phyloP scores from a whole-genome alignment of 2,113 vertebrate species.

The Triplophysa siluroides region DNA sequence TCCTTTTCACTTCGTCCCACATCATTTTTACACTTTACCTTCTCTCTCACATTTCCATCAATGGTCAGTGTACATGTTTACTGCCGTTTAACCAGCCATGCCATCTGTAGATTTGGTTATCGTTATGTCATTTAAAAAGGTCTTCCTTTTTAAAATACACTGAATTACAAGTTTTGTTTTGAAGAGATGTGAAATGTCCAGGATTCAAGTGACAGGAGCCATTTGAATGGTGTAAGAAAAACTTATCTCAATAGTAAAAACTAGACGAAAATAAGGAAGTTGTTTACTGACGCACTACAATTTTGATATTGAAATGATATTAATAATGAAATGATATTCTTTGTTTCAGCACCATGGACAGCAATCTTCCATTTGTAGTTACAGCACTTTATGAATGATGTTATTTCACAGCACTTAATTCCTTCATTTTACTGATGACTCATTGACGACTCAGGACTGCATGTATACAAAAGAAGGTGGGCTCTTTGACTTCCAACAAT shows the following conservation, averaged over 20 bases:
- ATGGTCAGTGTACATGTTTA: background rate
- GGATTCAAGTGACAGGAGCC: background rate
- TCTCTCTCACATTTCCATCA: slow-evolving; percentile 15
- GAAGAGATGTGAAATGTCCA: background rate
- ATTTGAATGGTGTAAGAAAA: too few species aligned
- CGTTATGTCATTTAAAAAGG: background rate
- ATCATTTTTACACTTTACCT: background rate
- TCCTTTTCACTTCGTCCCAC: background rate
- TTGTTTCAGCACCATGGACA: slow-evolving; percentile 30
- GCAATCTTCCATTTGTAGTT: background rate
- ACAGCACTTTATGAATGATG: background rate
- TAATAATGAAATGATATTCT: too few species aligned
- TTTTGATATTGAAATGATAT: too few species aligned
- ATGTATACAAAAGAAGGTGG: background rate
- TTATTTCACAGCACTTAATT: background rate
- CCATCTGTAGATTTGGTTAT: slow-evolving; percentile 21
- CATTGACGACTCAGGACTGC: too few species aligned
- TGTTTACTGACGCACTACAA: too few species aligned
- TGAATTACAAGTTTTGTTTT: background rate
- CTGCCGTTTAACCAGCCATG: slow-evolving; percentile 39
- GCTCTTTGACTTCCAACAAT: background rate
- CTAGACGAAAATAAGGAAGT: too few species aligned
- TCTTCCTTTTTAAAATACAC: slow-evolving; percentile 14
- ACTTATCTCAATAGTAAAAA: too few species aligned
- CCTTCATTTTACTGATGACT: too few species aligned